Base-by-base conservation (phyloP, 2,113 vertebrate genomes). In the Pandion haliaetus region DNA sequence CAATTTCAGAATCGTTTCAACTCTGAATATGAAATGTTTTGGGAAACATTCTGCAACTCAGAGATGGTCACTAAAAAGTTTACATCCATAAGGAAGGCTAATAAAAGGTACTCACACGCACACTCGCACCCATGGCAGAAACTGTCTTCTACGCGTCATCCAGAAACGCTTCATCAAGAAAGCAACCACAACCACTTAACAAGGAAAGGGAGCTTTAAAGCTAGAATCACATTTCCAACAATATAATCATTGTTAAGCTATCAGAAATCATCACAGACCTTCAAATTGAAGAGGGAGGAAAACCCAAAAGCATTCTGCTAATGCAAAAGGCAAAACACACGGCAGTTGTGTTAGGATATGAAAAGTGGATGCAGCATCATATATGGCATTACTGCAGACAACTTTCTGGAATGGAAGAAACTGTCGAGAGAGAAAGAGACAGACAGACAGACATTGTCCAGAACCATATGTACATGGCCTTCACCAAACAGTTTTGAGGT, bases 111-210 rank as follows among this genome's bases (percentile, higher is more conserved):
- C 81, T 95, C 87, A 74, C 82, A 73, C 65, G 3, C 61, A 6
- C 92, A 52, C 62, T 62, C 93, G 72, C 88, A 90, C 23, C 86
- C 86, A 54, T 8, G 77, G 94, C 36, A 3, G 91, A 82, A 95
- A 97, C 67, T 83, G 90, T 88, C 92, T 80, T 52, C 92, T 82
- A 95, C 19, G 2, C 13, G 25, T 92, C 96, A 95, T 45, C 82
- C 97, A 95, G 97, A 96, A 98, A 98, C 62, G 86, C 95, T 97
- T 97, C 91, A 85, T 89, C 97, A 77, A 88, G 89, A 95, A 86
- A 97, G 93, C 93, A 88, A 94, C 93, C 59, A 93, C 85, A 88
- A 71, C 79, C 95, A 89, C 83, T 88, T 89, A 90, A 90, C 50
- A 85, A 95, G 89, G 85, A 83, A 86, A 96, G 76, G 92, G 73